Conservation (phyloP, 2,113 vertebrate species). For the Pluvianellus socialis region DNA sequence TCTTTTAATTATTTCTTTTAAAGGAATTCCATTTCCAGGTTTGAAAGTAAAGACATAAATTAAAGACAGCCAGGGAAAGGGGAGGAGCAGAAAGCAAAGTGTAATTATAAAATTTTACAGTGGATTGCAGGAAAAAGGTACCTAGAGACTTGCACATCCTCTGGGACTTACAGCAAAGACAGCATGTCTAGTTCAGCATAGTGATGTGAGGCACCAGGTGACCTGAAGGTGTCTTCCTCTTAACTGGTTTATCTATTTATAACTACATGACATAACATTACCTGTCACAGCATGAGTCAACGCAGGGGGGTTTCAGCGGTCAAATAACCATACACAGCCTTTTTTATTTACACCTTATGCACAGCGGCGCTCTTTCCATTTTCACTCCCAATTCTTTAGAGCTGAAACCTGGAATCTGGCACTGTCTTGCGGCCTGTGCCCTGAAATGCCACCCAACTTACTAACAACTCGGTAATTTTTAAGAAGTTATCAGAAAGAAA, state of each 20-base stretch:
- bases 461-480: not conserved
- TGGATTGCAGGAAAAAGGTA: not conserved
- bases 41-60: not conserved
- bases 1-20: not conserved
- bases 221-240: constrained; percentile 4
- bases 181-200: not conserved
- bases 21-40: not conserved
- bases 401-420: not conserved
- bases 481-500: not conserved
- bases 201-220: constrained; percentile 32
- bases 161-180: not conserved
- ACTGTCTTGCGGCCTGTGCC: not conserved
- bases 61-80: not conserved
- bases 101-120: not conserved
- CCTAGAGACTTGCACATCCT: not conserved
- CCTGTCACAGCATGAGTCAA: constrained; percentile 34
- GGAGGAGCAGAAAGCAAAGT: not conserved
- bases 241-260: constrained; percentile 48
- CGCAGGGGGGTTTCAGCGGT: not conserved
- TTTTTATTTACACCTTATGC: not conserved
- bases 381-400: not conserved
- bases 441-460: not conserved
- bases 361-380: not conserved
- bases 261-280: constrained; percentile 14
- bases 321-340: not conserved